These are phyloP conservation scores for Panthera uncia DNA, from an alignment of 2,113 vertebrate genomes.

Conservation along the genomic window DNA sequence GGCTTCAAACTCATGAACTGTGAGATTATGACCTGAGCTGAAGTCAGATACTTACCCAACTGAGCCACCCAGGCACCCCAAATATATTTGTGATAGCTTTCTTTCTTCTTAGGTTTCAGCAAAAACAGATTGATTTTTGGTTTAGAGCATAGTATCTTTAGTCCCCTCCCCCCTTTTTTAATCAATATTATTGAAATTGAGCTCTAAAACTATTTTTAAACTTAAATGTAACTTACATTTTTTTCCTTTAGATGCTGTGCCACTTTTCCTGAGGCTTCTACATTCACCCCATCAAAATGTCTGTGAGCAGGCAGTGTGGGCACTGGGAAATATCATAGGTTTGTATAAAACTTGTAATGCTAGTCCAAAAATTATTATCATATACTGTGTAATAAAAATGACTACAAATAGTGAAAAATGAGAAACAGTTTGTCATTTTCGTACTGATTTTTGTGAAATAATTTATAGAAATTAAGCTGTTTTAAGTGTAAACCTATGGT, in stretches of 20 bases:
- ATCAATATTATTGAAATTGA: not conserved
- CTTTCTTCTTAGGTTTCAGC: slow-evolving; percentile 1
- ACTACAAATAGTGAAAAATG: not conserved
- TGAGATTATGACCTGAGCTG: no score
- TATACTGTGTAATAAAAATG: slow-evolving; percentile 11
- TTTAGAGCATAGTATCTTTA: not conserved
- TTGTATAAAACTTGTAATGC: slow-evolving; percentile 73
- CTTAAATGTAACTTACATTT: not conserved
- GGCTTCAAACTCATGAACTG: no score
- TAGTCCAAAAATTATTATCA: not conserved
- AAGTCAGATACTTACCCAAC: no score
- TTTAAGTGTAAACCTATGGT: slow-evolving; percentile 4
- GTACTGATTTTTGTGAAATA: slow-evolving; percentile 1
- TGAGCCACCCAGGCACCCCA: not conserved
- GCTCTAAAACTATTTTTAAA: not conserved
- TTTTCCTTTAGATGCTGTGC: slow-evolving; percentile 93
- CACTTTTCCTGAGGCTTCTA: slow-evolving; percentile 95
- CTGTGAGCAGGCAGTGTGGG: slow-evolving; percentile 99
- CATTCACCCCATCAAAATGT: slow-evolving; percentile 98
- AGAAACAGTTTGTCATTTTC: not conserved
- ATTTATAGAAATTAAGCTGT: slow-evolving; percentile 35
- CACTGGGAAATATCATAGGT: slow-evolving; percentile 99
- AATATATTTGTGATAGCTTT: not conserved
- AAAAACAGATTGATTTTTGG: not conserved
- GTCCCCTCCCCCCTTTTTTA: no score